Evolutionary conservation across 2,113 vertebrate species (phyloP).

Genomic region (Plecotus auritus): DNA sequence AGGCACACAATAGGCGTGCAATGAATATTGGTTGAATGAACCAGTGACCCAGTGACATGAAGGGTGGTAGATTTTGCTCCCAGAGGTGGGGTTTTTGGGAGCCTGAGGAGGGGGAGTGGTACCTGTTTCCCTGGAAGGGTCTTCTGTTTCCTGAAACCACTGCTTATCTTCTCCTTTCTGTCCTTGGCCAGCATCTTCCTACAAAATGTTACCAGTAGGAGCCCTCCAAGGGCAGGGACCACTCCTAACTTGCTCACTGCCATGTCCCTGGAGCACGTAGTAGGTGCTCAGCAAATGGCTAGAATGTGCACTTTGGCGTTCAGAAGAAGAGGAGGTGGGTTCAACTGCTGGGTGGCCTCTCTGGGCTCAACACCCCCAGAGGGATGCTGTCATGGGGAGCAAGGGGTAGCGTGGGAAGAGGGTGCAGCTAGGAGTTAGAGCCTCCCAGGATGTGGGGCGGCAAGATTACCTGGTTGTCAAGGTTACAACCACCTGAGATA

Average conservation of each 20-base stretch:
- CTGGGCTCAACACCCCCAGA: neutral
- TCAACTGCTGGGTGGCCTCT: neutral
- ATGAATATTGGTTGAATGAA: neutral
- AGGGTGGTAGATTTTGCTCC: neutral
- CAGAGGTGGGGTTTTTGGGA: neutral
- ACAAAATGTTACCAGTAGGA: neutral
- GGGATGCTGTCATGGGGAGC: too few species aligned
- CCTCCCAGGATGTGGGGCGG: neutral
- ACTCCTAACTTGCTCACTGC: neutral
- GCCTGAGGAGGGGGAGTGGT: neutral
- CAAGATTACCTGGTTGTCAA: conserved; percentile 54
- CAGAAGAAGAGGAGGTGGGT: neutral
- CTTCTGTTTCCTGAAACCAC: neutral
- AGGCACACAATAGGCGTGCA: neutral
- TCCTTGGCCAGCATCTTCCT: neutral
- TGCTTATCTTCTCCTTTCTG: neutral
- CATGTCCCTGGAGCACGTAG: neutral
- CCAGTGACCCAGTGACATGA: fast-evolving
- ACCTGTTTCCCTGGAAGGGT: fast-evolving
- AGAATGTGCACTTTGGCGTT: neutral
- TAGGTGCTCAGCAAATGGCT: neutral
- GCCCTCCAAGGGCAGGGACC: neutral
- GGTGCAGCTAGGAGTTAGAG: neutral
- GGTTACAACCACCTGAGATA: conserved; percentile 20
- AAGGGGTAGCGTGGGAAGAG: neutral